Evolutionary conservation across 2,888 invertebrate genomes (phyloP).

Genomic region (Eupithecia inturbata): DNA sequence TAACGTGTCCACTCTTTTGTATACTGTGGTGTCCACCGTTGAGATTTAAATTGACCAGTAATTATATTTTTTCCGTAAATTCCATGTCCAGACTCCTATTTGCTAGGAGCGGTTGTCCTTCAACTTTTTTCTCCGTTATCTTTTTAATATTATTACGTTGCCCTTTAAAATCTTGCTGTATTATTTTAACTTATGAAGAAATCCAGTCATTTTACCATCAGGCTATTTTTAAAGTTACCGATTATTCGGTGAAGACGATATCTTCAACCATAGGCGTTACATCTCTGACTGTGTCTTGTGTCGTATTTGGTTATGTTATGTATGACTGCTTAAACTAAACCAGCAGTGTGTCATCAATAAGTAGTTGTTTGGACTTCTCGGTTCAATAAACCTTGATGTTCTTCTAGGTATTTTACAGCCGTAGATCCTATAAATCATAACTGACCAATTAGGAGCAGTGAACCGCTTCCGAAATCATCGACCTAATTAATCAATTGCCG

Average conservation of each 20-base stretch:
- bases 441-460: conserved; percentile 24
- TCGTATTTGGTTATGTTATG: background rate
- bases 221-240: background rate
- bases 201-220: conserved; percentile 19
- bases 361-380: background rate
- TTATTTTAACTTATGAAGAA: conserved; percentile 11
- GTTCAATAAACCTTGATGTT: background rate
- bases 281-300: background rate
- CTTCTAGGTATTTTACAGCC: background rate
- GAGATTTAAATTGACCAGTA: conserved; percentile 41
- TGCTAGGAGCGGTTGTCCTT: conserved; percentile 33
- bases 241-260: background rate
- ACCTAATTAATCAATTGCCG: conserved; percentile 66
- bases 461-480: conserved; percentile 43
- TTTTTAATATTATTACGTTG: conserved; percentile 24
- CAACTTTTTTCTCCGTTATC: conserved; percentile 30
- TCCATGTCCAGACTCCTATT: conserved; percentile 29
- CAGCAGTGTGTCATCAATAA: background rate
- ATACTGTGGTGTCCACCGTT: conserved; percentile 23
- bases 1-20: conserved; percentile 19
- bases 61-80: conserved; percentile 45
- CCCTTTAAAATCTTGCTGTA: conserved; percentile 30
- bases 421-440: conserved; percentile 15
- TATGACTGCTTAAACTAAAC: background rate
- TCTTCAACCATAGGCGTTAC: background rate